Base-by-base conservation (phyloP, 2,797 vertebrate species). In the Champsocephalus gunnari region DNA sequence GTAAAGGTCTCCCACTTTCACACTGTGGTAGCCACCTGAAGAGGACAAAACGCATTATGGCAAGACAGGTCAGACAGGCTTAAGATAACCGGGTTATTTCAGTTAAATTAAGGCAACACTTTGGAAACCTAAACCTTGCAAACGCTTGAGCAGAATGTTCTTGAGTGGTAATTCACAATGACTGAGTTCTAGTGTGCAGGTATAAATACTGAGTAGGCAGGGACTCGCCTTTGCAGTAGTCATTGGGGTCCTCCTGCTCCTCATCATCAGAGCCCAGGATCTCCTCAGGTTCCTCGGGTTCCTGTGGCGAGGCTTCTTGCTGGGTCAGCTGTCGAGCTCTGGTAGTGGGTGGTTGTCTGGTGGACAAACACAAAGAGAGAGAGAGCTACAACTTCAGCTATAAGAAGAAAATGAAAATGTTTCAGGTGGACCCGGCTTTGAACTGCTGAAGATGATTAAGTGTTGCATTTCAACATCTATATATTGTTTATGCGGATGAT, bases 1-100 rank as follows among this genome's bases (percentile, higher is more conserved):
- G 79, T 98, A 99, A 24, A 99, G 96, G 91, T 99, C 98, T 74
- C 98, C 98, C n/a, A 99, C 98, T 93, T 99, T 98, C 79, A 99
- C 98, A 32, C 97, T 97, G 90, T 99, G 98, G 85, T 99, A 99
- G 55, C 98, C 97, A 85, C 97, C 97, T 99, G 75, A 84, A 70
- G 53, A 79, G 73, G 75, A 74, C 56, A 66, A 58, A 73, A 82
- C 5, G 3, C 4, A 66, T 1, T 14, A 16, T 56, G 16, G 54
- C 45, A 50, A 43, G 2, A 56, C 10, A 66, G 28, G 19, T 16
- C 47, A 64, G 24, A 6, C 12, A 41, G 51, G 51, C 34, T 38
- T 38, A 13, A 21, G 12, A 34, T 48, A 19, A 75, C 17, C 48
- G 2, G 5, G 4, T 63, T 38, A 61, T 53, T 24, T 55, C 17